These are phyloP conservation scores for Diabrotica balteata DNA, from an alignment of 2,888 invertebrate genomes.

Conservation along the genomic window DNA sequence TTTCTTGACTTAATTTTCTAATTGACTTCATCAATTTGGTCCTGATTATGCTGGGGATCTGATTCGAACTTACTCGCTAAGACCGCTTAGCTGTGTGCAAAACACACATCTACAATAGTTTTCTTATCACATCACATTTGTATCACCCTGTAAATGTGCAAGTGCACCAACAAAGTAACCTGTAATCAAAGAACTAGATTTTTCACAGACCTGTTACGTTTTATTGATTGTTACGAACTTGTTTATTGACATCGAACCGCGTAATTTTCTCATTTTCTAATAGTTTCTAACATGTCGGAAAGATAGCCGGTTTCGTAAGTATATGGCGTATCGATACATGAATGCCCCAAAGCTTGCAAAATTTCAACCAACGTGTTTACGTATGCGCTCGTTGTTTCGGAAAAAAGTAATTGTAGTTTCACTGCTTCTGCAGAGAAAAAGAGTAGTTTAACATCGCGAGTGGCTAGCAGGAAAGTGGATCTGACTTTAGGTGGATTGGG, in stretches of 20 bases:
- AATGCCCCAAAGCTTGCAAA: slow-evolving; percentile 17
- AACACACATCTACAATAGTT: too few species aligned
- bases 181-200: slow-evolving; percentile 9
- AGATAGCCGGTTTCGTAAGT: slow-evolving; percentile 17
- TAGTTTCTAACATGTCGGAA: slow-evolving; percentile 20
- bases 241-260: slow-evolving; percentile 16
- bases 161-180: slow-evolving; percentile 8
- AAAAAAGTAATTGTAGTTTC: slow-evolving; percentile 1
- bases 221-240: slow-evolving; percentile 14
- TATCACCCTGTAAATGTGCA: slow-evolving; percentile 14
- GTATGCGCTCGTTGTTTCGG: background rate
- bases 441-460: too few species aligned
- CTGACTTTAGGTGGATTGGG: too few species aligned
- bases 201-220: slow-evolving; percentile 10
- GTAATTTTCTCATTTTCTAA: slow-evolving; percentile 25
- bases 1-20: too few species aligned
- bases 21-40: too few species aligned
- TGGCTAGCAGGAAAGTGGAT: too few species aligned
- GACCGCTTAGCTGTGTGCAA: too few species aligned
- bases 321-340: slow-evolving; percentile 1
- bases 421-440: background rate
- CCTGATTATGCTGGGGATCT: too few species aligned
- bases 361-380: slow-evolving; percentile 19
- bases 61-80: too few species aligned
- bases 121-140: background rate